Evolutionary conservation across 2,797 vertebrate genomes (phyloP), one percentile per base, ranked within the genome.

Genomic region (Apodemus agrarius): DNA sequence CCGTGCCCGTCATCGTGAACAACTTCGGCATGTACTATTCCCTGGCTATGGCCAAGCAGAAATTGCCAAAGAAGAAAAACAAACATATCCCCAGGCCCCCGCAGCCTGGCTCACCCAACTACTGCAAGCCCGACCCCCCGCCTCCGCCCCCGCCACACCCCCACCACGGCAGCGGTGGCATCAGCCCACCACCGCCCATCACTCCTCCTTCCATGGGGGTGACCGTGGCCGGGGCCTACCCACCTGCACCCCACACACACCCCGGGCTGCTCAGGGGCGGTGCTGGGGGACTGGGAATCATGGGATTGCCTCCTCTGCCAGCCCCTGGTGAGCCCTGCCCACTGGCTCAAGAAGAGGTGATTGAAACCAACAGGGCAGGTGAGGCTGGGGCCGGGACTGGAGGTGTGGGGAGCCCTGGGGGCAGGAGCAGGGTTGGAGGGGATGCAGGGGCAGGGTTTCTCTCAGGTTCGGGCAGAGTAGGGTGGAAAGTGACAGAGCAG

Each of bases 281-380:
- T 9, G 97, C 97, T 24, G 98, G 98, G 2, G 97, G 97, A 31
- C 94, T 98, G 2, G 96, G 97, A 57, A 97, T 97, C 81, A 96
- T 97, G 97, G 98, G 98, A 91, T 93, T 98, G 95, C 98, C 98
- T 37, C 98, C 98, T 24, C 95, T 98, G 95, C 97, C 98, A 0
- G 97, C 97, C 72, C 97, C 96, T 0, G 97, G 98, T 0, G 98
- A 98, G 85, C 97, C 98, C 90, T 99, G 99, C 95, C 99, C 99
- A 3, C 98, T 99, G 22, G 99, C 99, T 87, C 99, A 99, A 98
- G 99, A 99, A 98, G 99, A 99, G 98, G 99, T 99, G 97, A 99
- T 99, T 98, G 99, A 99, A 98, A 99, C 99, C 98, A 99, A 99
- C 98, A 98, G 99, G 98, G 99, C 99, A 99, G 98, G 98, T 98